These are phyloP conservation scores for Laticauda laticaudata DNA, from an alignment of 2,113 vertebrate species.

Conservation along the genomic window DNA sequence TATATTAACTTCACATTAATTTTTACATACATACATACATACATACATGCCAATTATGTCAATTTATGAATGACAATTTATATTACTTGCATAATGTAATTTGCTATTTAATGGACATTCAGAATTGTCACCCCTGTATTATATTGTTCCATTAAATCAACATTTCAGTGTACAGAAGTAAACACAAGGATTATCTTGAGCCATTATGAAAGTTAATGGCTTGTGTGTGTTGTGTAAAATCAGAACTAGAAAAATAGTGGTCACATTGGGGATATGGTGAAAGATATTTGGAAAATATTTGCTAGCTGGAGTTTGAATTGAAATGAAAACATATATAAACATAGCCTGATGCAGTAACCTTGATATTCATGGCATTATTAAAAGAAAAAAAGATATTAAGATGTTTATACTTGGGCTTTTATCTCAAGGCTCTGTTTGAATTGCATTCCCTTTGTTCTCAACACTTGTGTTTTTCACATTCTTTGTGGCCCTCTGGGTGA, in stretches of 20 bases:
- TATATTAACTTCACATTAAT: background rate
- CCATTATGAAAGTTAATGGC: background rate
- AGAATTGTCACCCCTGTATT: background rate
- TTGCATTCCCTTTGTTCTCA: constrained; percentile 15
- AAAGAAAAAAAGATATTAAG: background rate
- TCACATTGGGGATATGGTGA: background rate
- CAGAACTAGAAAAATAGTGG: background rate
- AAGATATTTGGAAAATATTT: rapidly evolving
- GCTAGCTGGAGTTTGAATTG: background rate
- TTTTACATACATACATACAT: background rate
- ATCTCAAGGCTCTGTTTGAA: background rate
- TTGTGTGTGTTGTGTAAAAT: background rate
- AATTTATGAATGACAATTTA: background rate
- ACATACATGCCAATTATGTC: background rate
- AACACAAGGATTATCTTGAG: background rate
- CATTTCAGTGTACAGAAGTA: background rate
- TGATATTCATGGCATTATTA: background rate
- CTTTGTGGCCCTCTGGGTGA: constrained; percentile 33
- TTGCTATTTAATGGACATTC: background rate
- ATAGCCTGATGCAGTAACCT: background rate
- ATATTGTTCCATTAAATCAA: background rate
- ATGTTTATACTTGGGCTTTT: background rate
- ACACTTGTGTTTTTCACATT: constrained; percentile 23
- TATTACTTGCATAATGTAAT: background rate
- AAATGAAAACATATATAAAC: background rate